Base-by-base conservation (phyloP, 2,888 invertebrate species). In the Rhagonycha fulva region DNA sequence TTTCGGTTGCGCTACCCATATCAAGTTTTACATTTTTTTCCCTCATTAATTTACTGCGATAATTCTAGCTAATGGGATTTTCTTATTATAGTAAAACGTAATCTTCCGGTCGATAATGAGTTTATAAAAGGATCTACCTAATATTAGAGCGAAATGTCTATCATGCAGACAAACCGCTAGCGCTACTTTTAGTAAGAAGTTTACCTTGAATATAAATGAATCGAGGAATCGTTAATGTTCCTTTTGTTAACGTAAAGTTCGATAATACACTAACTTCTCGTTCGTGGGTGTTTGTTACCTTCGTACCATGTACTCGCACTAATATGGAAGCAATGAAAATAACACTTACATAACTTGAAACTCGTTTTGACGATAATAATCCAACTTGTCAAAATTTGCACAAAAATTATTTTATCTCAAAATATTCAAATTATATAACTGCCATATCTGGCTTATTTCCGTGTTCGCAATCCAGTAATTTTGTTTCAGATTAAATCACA, bases 161-260 rank as follows among this genome's bases (percentile, higher is more conserved):
- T 26, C 63, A 66, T 24, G 23, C 11, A 12, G 12, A 66, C 14
- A 12, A 66, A 26, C 19, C 26, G 9, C 63, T n/a, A 66, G 63
- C 23, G 24, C 26, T 24, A 66, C 12, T 24, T 66, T 66, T 66
- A 24, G 23, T 66, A 66, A 66, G 63, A 12, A 26, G 63, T 26
- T 66, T 12, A 66, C 63, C 63, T 66, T 66, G 63, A 66, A 66
- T 66, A 24, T 66, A 66, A n/a, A 66, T 66, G 63, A 66, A 66
- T 26, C 9, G 7, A 47, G 47, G 47, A 47, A 47, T 47, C 47
- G 23, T 66, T 66, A 66, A 26, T 26, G 26, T 66, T 66, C 26
- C 26, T 66, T 66, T 66, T 66, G 63, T 47, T 47, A 47, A n/a
- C 47, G 7, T 9, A 47, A 19, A 47, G 47, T 47, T 47, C 47